A percentile compares a stretch with the other conserved stretches of the same genome.
phyloP scores from a whole-genome alignment of 2,113 vertebrate genomes.

The Aspiorhynchus laticeps region DNA sequence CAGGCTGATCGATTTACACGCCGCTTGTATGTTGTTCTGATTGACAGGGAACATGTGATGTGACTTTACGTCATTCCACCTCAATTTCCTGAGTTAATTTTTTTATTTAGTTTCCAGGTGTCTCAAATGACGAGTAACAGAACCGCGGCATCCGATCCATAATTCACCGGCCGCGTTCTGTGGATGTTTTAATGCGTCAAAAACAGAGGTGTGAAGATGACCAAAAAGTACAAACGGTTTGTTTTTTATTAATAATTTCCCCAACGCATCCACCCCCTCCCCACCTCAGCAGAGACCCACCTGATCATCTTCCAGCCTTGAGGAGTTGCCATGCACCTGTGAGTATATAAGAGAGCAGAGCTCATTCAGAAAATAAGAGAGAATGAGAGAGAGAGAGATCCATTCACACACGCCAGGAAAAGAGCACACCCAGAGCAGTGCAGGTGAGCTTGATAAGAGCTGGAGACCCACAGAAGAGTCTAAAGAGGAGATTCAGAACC shows the following conservation, averaged over 20 bases:
- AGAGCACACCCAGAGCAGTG: conserved; percentile 1
- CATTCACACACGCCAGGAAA: conserved; percentile 44
- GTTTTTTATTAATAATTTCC: conserved; percentile 31
- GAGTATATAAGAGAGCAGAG: conserved; percentile 50
- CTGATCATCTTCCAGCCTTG: conserved; percentile 47
- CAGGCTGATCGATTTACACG: conserved; percentile 15
- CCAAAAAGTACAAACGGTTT: not conserved
- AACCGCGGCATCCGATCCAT: conserved; percentile 1
- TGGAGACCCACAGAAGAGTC: not conserved
- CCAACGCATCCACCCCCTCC: conserved; percentile 9
- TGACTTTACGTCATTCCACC: not conserved
- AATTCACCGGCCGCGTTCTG: conserved; percentile 19
- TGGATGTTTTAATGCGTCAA: conserved; percentile 10
- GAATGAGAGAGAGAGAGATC: conserved; percentile 36
- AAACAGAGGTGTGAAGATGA: not conserved
- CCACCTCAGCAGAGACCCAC: conserved; percentile 14
- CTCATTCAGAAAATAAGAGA: conserved; percentile 50
- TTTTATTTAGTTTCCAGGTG: not conserved
- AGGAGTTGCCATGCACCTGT: conserved; percentile 45
- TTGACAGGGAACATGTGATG: not conserved
- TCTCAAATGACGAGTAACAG: not conserved
- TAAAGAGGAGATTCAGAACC: conserved; percentile 7
- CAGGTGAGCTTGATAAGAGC: conserved; percentile 9
- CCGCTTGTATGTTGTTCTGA: not conserved
- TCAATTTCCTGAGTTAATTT: not conserved